Conservation (phyloP, 2,797 vertebrate species). For the Bovichtus variegatus region DNA sequence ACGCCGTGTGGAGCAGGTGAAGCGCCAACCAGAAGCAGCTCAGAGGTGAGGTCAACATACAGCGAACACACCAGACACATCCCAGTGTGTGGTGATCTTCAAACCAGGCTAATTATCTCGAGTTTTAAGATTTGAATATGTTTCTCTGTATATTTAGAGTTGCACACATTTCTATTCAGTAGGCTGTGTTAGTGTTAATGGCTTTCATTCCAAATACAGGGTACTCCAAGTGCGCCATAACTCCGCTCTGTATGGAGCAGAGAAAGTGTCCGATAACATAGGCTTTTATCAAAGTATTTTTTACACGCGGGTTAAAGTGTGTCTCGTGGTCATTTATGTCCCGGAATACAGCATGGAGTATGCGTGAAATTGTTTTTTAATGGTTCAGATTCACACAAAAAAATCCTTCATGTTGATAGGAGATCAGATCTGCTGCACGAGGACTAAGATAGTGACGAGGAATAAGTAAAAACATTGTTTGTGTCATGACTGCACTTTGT, state of each 20-base stretch:
- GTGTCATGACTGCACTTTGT: background rate
- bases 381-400: background rate
- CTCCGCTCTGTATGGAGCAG: background rate
- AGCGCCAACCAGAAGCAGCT: background rate
- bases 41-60: conserved; percentile 13
- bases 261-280: background rate
- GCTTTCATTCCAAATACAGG: background rate
- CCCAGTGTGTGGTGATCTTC: background rate
- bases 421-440: background rate
- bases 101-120: background rate
- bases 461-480: too few species aligned
- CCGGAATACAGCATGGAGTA: background rate
- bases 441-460: background rate
- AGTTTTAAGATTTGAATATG: background rate
- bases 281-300: background rate
- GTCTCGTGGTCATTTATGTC: background rate
- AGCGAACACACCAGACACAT: background rate
- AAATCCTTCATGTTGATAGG: background rate
- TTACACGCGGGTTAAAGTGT: background rate
- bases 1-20: conserved; percentile 38
- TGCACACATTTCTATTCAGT: background rate
- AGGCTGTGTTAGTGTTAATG: background rate
- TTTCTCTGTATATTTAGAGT: background rate
- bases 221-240: background rate
- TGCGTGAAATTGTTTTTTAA: background rate